A percentile compares a stretch with the other conserved stretches of the same genome.
Evolutionary conservation across 2,113 vertebrate genomes (phyloP).

Genomic region (Australoheros scitulus): DNA sequence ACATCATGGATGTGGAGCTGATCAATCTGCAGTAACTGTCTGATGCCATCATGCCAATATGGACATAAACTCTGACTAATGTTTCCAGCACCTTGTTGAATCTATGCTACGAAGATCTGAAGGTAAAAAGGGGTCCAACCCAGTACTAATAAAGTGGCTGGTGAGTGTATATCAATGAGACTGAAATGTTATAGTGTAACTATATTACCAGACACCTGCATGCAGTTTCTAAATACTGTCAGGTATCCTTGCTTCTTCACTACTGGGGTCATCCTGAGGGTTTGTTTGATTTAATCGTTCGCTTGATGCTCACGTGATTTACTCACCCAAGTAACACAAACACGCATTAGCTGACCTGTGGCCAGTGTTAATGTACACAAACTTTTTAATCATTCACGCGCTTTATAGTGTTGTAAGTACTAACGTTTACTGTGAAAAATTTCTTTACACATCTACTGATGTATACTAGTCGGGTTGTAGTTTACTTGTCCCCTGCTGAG

Average conservation of each 20-base stretch:
- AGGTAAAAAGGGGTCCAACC: background rate
- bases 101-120: background rate
- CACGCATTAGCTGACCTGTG: background rate
- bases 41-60: background rate
- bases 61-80: background rate
- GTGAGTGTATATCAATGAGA: background rate
- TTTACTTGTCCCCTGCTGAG: background rate
- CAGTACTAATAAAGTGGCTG: background rate
- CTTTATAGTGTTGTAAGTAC: background rate
- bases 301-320: slow-evolving; percentile 3
- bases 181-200: background rate
- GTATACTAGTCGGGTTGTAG: background rate
- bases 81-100: background rate
- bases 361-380: background rate
- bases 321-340: background rate
- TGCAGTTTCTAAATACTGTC: background rate
- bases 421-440: background rate
- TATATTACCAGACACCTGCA: background rate
- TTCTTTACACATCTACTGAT: background rate
- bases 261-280: background rate
- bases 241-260: background rate
- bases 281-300: background rate
- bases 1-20: too few species aligned
- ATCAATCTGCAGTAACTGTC: background rate
- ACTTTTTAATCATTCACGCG: background rate